Percentiles rank a stretch among this genome's conserved stretches.
phyloP scores from a whole-genome alignment of 1,140 invertebrate species.

The Drosophila orena region DNA sequence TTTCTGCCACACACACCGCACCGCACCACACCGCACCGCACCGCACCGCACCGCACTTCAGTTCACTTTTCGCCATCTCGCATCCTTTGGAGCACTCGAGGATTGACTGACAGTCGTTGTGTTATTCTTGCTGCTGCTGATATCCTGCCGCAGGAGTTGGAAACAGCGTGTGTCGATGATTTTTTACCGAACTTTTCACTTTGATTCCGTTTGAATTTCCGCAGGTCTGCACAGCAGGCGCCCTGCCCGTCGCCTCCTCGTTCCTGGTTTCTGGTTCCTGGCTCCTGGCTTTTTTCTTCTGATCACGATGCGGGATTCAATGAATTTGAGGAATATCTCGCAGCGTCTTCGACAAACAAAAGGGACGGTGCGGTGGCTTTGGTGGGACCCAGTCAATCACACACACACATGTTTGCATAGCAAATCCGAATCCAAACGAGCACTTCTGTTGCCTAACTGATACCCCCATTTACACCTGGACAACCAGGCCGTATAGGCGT shows the following conservation, averaged over 20 bases:
- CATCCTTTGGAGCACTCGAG: conserved; percentile 21
- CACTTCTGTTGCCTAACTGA: conserved; percentile 14
- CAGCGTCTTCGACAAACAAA: conserved; percentile 73
- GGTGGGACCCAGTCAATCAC: conserved; percentile 4
- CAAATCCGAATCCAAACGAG: conserved; percentile 58
- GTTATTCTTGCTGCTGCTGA: conserved; percentile 4
- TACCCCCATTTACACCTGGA: conserved; percentile 2
- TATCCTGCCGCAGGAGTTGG: conserved; percentile 4
- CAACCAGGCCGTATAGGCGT: not conserved
- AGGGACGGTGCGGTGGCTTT: not conserved
- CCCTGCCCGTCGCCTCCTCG: too few relatives aligned
- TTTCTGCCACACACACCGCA: conserved; percentile 18
- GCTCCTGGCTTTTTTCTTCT: not conserved
- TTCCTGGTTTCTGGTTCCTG: too few relatives aligned
- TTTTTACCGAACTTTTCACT: conserved; percentile 65
- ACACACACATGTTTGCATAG: conserved; percentile 71
- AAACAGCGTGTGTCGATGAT: conserved; percentile 16
- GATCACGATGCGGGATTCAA: conserved; percentile 42
- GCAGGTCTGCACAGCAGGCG: conserved; percentile 31
- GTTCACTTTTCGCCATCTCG: not conserved
- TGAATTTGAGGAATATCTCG: conserved; percentile 74
- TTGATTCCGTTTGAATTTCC: conserved; percentile 74
- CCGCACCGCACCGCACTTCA: not conserved
- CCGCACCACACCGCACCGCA: conserved; percentile 12
- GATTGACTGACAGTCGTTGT: conserved; percentile 56